These are phyloP conservation scores for Cyphomyrus discorhynchus DNA, from an alignment of 2,113 vertebrate genomes.

Conservation along the genomic window DNA sequence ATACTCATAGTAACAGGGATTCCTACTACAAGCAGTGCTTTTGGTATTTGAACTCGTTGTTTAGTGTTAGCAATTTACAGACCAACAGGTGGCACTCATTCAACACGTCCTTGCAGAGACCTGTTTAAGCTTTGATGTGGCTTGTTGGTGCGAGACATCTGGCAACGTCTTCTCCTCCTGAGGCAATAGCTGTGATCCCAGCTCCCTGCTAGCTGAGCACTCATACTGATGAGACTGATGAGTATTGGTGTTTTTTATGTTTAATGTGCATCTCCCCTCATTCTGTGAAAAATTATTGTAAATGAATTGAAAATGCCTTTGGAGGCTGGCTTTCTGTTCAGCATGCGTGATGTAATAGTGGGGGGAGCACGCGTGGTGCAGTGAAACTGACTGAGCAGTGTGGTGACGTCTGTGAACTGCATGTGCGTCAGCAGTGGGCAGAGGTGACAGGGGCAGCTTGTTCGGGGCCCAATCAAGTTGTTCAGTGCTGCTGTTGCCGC, in stretches of 20 bases:
- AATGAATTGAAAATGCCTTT: not conserved
- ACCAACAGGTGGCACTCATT: not conserved
- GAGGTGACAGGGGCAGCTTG: not conserved
- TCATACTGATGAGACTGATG: not conserved
- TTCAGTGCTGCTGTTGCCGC: not conserved
- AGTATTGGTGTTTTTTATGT: not conserved
- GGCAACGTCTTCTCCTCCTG: not conserved
- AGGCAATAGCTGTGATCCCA: not conserved
- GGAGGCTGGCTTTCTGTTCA: not conserved
- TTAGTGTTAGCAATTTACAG: not conserved
- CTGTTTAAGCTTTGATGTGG: not conserved
- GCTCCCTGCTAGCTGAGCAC: not conserved
- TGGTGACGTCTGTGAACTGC: not conserved
- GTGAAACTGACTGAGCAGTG: not conserved
- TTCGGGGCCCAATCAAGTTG: not conserved
- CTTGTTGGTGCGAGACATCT: not conserved
- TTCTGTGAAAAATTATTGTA: not conserved
- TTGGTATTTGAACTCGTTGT: not conserved
- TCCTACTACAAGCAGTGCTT: not conserved
- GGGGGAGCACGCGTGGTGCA: not conserved
- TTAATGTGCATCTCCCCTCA: not conserved
- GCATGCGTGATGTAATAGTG: not conserved
- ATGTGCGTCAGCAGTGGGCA: slow-evolving; percentile 6
- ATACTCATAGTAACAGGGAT: not conserved
- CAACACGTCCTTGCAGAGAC: not conserved